Conservation (phyloP, 2,888 invertebrate species). For the Apodemia duryi region DNA sequence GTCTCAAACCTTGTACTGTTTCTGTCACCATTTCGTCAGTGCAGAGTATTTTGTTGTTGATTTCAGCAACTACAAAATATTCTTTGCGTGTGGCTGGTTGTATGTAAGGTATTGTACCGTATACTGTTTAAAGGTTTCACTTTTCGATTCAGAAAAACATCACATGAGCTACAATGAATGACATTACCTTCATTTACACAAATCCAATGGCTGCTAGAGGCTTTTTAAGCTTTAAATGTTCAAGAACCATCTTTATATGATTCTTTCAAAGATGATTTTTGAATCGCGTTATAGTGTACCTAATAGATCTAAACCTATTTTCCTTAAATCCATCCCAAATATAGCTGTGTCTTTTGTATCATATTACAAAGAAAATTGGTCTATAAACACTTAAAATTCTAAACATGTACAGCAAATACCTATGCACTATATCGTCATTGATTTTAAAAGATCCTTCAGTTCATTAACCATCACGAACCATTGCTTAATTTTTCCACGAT, state of each 20-base stretch:
- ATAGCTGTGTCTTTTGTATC: background rate
- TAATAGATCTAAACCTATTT: background rate
- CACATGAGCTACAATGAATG: constrained; percentile 65
- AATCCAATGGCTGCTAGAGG: constrained; percentile 43
- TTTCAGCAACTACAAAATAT: constrained; percentile 88
- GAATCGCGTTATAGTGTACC: constrained; percentile 15
- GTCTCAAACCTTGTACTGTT: background rate
- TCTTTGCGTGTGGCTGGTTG: constrained; percentile 92
- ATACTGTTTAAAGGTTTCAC: constrained; percentile 59
- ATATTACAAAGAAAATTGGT: constrained; percentile 31
- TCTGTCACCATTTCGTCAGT: background rate
- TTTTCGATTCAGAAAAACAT: constrained; percentile 60
- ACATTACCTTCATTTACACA: constrained; percentile 53
- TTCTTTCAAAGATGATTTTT: constrained; percentile 28
- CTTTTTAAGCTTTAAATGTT: constrained; percentile 31
- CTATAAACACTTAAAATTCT: constrained; percentile 25
- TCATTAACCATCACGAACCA: constrained; percentile 55
- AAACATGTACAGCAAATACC: constrained; percentile 35
- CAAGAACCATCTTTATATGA: constrained; percentile 20
- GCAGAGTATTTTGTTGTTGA: constrained; percentile 73
- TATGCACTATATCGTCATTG: constrained; percentile 44
- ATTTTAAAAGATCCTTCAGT: constrained; percentile 39
- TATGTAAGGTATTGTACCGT: constrained; percentile 87
- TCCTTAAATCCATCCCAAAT: background rate
- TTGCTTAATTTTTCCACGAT: constrained; percentile 49